Evolutionary conservation across 2,797 vertebrate species (phyloP).

Genomic region (Sparus aurata): DNA sequence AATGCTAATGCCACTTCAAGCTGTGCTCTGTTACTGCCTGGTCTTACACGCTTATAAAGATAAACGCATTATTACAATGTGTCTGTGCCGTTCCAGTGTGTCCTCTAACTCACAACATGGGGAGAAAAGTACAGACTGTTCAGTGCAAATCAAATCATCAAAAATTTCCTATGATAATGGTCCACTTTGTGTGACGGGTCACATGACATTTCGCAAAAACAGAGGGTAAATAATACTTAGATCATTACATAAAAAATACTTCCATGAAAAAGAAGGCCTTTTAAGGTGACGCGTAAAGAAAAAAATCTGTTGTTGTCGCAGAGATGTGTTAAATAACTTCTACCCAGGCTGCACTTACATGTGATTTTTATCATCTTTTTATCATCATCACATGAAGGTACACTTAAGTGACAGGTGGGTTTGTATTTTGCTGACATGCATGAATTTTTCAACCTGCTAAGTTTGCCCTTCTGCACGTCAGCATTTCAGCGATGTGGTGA

Average conservation of each 20-base stretch:
- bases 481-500: constrained; percentile 9
- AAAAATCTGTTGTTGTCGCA: constrained; percentile 27
- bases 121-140: constrained; percentile 53
- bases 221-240: not conserved
- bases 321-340: constrained; percentile 57
- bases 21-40: constrained; percentile 34
- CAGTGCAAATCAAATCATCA: constrained; percentile 49
- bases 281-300: not conserved
- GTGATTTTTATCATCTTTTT: constrained; percentile 51
- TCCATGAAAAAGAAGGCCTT: not conserved
- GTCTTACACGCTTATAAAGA: constrained; percentile 47
- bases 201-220: constrained; percentile 14
- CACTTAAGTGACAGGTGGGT: constrained; percentile 10
- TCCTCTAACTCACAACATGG: constrained; percentile 14
- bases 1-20: constrained; percentile 56
- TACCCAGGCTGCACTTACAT: constrained; percentile 45
- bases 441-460: constrained; percentile 10
- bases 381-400: constrained; percentile 37
- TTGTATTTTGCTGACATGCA: constrained; percentile 39
- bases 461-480: constrained; percentile 14
- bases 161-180: constrained; percentile 12
- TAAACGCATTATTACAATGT: constrained; percentile 59
- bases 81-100: constrained; percentile 27
- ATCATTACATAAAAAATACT: not conserved
- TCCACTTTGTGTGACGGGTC: constrained; percentile 22